Evolutionary conservation across 2,113 vertebrate genomes (phyloP).

Genomic region (Urocynchramus pylzowi): DNA sequence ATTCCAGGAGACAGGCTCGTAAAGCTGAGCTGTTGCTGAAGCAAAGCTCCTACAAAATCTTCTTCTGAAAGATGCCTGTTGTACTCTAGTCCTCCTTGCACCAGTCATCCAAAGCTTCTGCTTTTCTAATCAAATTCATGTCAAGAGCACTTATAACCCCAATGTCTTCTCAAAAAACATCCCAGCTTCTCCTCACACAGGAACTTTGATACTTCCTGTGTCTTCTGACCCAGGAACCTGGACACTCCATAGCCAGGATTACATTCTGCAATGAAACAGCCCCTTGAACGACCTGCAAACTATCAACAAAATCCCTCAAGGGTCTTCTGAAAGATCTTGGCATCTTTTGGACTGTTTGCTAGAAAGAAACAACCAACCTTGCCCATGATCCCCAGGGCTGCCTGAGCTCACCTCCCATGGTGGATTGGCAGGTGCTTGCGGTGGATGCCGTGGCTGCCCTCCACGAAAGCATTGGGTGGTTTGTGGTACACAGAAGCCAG

Average conservation of each 20-base stretch:
- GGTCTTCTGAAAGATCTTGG: not conserved
- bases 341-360: not conserved
- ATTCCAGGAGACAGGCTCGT: not conserved
- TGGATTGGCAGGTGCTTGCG: slow-evolving; percentile 97
- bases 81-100: not conserved
- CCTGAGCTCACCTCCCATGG: slow-evolving; percentile 85
- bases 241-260: not conserved
- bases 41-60: not conserved
- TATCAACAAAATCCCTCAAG: not conserved
- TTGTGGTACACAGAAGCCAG: slow-evolving; percentile 97
- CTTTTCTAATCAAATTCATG: not conserved
- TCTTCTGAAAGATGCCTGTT: not conserved
- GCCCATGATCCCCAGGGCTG: rapidly evolving
- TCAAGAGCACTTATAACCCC: not conserved
- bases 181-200: not conserved
- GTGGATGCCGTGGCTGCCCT: slow-evolving; percentile 96
- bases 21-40: not conserved
- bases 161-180: not conserved
- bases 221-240: not conserved
- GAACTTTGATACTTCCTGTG: not conserved
- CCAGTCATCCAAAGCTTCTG: not conserved
- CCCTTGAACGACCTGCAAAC: not conserved
- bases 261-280: not conserved
- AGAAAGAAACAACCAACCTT: not conserved
- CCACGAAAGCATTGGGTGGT: slow-evolving; percentile 96